Base-by-base conservation (phyloP, 2,888 invertebrate species). In the Lordiphosa andalusiaca region DNA sequence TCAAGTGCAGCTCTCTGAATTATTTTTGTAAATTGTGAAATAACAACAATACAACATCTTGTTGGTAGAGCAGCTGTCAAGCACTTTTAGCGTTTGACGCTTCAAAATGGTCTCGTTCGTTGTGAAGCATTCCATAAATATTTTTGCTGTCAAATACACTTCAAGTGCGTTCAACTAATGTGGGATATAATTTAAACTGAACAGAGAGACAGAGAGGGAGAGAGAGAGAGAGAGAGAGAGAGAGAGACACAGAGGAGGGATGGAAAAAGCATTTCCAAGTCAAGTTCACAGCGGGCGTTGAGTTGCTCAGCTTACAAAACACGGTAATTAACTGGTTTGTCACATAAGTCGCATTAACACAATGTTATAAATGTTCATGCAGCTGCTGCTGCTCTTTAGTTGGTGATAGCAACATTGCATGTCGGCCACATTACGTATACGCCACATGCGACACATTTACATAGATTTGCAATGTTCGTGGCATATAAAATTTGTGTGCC, bases 281-380 rank as follows among this genome's bases (percentile, higher is more conserved):
- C 51, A 56, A 62, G 76, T 23, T 21, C 73, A 50, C 71, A 73
- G 83, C 77, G 41, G 60, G 73, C 25, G 25, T 25, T 25, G 6
- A 44, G 61, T 25, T n/a, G 30, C 25, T 30, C 42, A 42, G 53
- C 62, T 55, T 53, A 63, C 60, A 69, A 68, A 73, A 78, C 73
- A 62, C 62, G 53, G 80, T 83, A 80, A 84, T 80, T 80, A 80
- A 85, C 80, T 80, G 71, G 63, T 81, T 76, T 84, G 85, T 85
- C 85, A 84, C 83, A 80, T 73, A 76, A 80, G 73, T 83, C 77
- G 84, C 84, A 84, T 84, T 83, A 85, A 85, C 80, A 80, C 81
- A 78, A 80, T 84, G 85, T 66, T 56, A 56, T 70, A 70, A 81
- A 83, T 70, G 77, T 73, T 57, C 71, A 58, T 65, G 71, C 62